Conservation (phyloP, 2,113 vertebrate species). For the Todiramphus chloris region DNA sequence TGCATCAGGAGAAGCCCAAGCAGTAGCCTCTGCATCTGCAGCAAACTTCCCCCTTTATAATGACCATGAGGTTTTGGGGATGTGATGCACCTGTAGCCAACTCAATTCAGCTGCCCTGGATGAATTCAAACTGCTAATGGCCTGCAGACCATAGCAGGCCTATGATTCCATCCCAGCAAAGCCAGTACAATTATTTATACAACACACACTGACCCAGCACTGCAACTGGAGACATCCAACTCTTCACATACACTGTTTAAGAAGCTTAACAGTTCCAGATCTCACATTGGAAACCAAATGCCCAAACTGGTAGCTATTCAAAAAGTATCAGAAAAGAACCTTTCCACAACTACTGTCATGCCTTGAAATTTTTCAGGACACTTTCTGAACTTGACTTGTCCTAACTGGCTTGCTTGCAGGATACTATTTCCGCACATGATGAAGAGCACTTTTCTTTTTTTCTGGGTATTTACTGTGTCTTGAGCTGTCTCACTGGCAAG, state of each 20-base stretch:
- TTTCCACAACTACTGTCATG: rapidly evolving
- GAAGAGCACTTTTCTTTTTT: neutral
- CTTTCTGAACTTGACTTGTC: neutral
- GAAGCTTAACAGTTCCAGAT: neutral
- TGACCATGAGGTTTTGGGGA: neutral
- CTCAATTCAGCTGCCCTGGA: neutral
- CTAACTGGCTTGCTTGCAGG: neutral
- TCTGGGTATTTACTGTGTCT: neutral
- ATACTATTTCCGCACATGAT: neutral
- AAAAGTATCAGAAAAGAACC: neutral
- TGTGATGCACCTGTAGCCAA: neutral
- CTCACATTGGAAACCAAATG: neutral
- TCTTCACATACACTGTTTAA: neutral
- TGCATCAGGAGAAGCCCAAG: neutral
- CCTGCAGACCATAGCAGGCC: neutral
- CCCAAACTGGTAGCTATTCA: neutral
- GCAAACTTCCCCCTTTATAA: neutral
- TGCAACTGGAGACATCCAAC: neutral
- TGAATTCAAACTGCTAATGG: neutral
- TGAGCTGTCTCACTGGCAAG: neutral
- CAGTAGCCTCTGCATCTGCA: neutral
- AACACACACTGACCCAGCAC: rapidly evolving
- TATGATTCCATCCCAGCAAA: neutral
- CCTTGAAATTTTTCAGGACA: neutral
- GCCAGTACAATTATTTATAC: neutral